phyloP scores from a whole-genome alignment of 2,888 invertebrate species.

The Eupithecia subumbrata region DNA sequence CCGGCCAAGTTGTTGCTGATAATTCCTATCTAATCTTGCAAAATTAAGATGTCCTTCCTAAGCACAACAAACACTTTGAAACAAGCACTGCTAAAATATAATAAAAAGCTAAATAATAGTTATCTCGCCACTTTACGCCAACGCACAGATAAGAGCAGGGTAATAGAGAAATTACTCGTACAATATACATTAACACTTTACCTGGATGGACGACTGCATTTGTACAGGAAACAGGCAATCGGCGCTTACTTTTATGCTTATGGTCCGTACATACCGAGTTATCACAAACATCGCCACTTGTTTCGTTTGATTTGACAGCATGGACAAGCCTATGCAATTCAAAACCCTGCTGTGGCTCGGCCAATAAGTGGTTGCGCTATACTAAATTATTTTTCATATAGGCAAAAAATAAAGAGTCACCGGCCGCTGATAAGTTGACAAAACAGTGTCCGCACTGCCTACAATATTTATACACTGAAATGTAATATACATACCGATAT shows the following conservation, averaged over 20 bases:
- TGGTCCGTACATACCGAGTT: neutral
- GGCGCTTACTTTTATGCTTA: conserved; percentile 6
- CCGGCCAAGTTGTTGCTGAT: neutral
- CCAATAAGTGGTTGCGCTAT: neutral
- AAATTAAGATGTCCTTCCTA: conserved; percentile 15
- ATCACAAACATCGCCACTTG: neutral
- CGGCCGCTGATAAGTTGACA: neutral
- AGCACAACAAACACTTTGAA: conserved; percentile 28
- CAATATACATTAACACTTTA: conserved; percentile 66
- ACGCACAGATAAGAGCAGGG: conserved; percentile 35
- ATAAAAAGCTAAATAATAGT: conserved; percentile 37
- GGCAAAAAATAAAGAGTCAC: too few species aligned
- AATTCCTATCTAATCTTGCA: conserved; percentile 9
- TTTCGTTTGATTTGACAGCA: neutral
- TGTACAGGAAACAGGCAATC: conserved; percentile 12
- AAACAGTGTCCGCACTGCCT: neutral
- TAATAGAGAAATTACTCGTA: conserved; percentile 82
- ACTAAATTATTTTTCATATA: too few species aligned
- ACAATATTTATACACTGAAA: neutral
- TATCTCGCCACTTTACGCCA: conserved; percentile 34
- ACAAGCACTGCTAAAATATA: conserved; percentile 31
- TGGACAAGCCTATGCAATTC: neutral
- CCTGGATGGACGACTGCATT: conserved; percentile 37
- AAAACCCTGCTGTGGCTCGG: neutral
- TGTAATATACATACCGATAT: neutral